Percentiles rank a stretch among this genome's conserved stretches.
These are phyloP conservation scores for Prochilodus magdalenae DNA, from an alignment of 2,113 vertebrate species.

Conservation along the genomic window DNA sequence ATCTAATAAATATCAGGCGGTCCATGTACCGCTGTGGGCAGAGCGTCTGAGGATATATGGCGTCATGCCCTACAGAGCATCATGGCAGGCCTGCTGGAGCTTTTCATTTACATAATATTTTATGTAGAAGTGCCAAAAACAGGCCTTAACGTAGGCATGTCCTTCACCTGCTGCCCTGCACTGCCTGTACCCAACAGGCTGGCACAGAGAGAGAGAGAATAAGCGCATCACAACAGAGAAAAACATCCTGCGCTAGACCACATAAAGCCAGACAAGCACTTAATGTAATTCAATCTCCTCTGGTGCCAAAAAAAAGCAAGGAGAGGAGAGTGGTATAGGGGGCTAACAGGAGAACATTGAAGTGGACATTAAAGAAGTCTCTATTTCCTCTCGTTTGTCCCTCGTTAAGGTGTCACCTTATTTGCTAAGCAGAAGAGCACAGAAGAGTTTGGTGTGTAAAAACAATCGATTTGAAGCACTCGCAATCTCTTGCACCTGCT, in stretches of 20 bases:
- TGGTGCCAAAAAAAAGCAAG: conserved; percentile 36
- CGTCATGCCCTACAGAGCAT: not conserved
- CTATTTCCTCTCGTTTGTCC: not conserved
- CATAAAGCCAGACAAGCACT: conserved; percentile 58
- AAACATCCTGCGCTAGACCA: conserved; percentile 37
- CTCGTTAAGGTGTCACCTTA: conserved; percentile 18
- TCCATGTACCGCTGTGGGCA: not conserved
- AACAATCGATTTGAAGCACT: not conserved
- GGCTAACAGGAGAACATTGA: conserved; percentile 23
- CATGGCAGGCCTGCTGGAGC: not conserved
- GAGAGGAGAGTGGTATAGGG: not conserved
- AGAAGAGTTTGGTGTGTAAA: not conserved
- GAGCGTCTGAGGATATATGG: not conserved
- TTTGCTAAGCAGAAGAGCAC: conserved; percentile 1
- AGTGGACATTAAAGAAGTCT: not conserved
- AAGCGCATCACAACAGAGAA: conserved; percentile 41
- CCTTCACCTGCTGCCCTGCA: conserved; percentile 52
- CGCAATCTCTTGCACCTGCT: not conserved
- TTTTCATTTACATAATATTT: conserved; percentile 40
- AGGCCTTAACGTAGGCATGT: conserved; percentile 28
- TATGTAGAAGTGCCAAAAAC: conserved; percentile 17
- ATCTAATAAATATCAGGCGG: not conserved
- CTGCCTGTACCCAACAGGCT: conserved; percentile 16
- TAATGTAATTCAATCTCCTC: conserved; percentile 59
- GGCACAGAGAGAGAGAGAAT: conserved; percentile 3